Conservation (phyloP, 2,113 vertebrate species). For the Meles meles region DNA sequence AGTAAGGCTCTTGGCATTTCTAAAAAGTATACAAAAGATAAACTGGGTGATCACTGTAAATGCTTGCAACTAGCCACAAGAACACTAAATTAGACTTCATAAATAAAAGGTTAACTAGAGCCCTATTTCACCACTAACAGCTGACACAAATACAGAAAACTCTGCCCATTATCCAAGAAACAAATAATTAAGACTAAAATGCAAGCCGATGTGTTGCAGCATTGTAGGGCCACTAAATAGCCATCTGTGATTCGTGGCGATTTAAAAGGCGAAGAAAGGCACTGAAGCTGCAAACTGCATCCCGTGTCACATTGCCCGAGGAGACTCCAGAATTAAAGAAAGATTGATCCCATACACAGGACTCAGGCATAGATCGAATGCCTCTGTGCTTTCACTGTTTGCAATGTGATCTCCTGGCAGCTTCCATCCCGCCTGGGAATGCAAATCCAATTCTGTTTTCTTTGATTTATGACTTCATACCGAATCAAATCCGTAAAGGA, state of each 20-base stretch:
- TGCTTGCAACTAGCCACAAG: slow-evolving; percentile 87
- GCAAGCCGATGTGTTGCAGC: slow-evolving; percentile 98
- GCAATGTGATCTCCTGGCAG: slow-evolving; percentile 78
- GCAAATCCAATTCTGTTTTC: slow-evolving; percentile 74
- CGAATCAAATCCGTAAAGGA: slow-evolving; percentile 66
- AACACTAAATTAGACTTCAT: slow-evolving; percentile 85
- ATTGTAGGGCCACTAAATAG: slow-evolving; percentile 99
- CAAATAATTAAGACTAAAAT: slow-evolving; percentile 89
- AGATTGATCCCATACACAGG: slow-evolving; percentile 84
- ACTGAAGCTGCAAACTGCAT: slow-evolving; percentile 94
- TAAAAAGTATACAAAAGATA: slow-evolving; percentile 87
- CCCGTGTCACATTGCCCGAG: slow-evolving; percentile 91
- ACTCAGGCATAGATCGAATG: slow-evolving; percentile 77
- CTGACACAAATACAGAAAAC: slow-evolving; percentile 85
- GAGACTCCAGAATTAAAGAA: slow-evolving; percentile 90
- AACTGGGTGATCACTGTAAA: slow-evolving; percentile 86
- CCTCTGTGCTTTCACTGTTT: slow-evolving; percentile 79
- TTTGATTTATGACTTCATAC: slow-evolving; percentile 74
- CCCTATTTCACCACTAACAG: slow-evolving; percentile 83
- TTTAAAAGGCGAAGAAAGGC: slow-evolving; percentile 98
- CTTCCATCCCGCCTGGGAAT: slow-evolving; percentile 70
- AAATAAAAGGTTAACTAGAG: slow-evolving; percentile 85
- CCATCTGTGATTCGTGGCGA: slow-evolving; percentile 97
- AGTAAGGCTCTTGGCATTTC: slow-evolving; percentile 97
- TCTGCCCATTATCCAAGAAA: slow-evolving; percentile 85